Percentiles rank a stretch among this genome's conserved stretches.
Conservation (phyloP, 1,140 invertebrate species). For the Microvelia longipes region DNA sequence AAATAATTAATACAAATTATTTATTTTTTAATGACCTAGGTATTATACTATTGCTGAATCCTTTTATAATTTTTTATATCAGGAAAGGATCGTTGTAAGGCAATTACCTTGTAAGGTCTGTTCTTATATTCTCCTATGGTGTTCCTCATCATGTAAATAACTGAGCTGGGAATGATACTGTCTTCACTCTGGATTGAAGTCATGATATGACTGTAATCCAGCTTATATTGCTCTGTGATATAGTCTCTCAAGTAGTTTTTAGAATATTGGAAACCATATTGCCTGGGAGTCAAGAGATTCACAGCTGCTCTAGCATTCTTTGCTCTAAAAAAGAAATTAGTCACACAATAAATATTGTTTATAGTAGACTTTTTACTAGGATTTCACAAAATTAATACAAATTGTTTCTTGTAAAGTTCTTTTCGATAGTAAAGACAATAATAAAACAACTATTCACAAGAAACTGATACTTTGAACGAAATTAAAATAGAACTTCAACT, state of each 20-base stretch:
- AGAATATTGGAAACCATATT: conserved; percentile 40
- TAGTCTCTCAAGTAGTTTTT: conserved; percentile 29
- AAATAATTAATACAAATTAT: no score
- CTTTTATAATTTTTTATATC: no score
- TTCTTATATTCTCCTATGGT: conserved; percentile 32
- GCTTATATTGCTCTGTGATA: conserved; percentile 29
- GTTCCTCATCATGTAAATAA: conserved; percentile 27
- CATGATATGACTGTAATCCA: conserved; percentile 31
- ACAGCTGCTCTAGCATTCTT: conserved; percentile 39
- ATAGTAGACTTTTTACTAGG: no score
- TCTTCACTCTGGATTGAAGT: conserved; percentile 38
- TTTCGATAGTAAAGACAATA: no score
- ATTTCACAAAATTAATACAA: no score
- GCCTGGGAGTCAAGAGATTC: conserved; percentile 37
- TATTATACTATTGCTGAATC: no score
- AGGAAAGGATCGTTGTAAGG: no score
- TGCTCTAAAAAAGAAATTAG: conserved; percentile 34
- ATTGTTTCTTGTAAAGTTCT: no score
- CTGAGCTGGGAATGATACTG: conserved; percentile 33
- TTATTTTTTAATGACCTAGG: no score
- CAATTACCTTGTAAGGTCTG: conserved; percentile 18
- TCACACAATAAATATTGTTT: background rate
- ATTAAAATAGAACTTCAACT: no score
- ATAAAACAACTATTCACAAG: no score
- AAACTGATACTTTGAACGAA: no score